phyloP scores from a whole-genome alignment of 2,113 vertebrate species.

The Tychaedon coryphoeus region DNA sequence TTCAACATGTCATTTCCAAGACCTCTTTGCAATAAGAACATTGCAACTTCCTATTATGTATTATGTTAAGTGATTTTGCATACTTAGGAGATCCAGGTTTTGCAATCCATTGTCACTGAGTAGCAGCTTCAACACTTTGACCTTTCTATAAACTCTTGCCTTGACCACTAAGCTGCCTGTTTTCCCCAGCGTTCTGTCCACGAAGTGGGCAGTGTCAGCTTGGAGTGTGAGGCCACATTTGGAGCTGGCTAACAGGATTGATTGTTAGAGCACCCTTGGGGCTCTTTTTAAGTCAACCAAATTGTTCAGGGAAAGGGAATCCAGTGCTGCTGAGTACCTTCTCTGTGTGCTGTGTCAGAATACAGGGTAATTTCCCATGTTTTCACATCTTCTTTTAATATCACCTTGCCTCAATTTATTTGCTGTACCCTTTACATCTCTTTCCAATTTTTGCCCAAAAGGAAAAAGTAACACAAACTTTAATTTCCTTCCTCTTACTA shows the following conservation, averaged over 20 bases:
- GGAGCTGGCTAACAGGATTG: not conserved
- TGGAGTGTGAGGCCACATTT: not conserved
- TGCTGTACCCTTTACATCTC: not conserved
- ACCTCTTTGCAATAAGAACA: not conserved
- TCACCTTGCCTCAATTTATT: not conserved
- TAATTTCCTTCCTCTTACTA: not conserved
- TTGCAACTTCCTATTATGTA: not conserved
- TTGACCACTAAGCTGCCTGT: not conserved
- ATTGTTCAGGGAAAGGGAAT: not conserved
- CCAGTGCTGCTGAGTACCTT: not conserved
- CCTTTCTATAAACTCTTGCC: not conserved
- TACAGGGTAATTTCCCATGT: not conserved
- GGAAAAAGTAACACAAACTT: not conserved
- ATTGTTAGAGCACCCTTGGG: not conserved
- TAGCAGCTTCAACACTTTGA: not conserved
- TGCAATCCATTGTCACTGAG: not conserved
- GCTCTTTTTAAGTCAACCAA: not conserved
- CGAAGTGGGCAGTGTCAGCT: not conserved
- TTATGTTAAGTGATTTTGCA: not conserved
- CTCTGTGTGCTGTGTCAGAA: not conserved
- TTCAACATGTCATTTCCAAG: not conserved
- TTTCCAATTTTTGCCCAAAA: not conserved
- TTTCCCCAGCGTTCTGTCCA: not conserved
- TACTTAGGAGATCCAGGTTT: not conserved
- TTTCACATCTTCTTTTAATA: not conserved